Base-by-base conservation (phyloP, 2,113 vertebrate species). In the Pygoscelis antarcticus region DNA sequence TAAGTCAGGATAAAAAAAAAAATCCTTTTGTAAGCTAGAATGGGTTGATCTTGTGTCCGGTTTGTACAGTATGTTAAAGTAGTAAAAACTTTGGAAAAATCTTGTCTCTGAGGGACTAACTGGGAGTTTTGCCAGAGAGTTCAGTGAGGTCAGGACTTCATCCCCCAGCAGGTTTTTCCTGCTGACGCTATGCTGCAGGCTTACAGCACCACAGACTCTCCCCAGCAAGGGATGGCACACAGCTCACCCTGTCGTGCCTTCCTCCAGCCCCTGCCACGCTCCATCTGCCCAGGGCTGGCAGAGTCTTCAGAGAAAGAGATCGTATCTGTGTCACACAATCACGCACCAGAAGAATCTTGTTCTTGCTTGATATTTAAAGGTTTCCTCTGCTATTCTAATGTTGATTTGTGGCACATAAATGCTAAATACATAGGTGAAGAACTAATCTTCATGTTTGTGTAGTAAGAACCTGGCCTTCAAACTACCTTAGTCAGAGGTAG, bases 281-380 rank as follows among this genome's bases (percentile, higher is more conserved):
- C 96, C 95, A 69, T 91, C 94, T 96, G 94, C 46, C 66, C 49
- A 66, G 46, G 52, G 19, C 55, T 92, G 87, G 85, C 75, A 62
- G 21, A 15, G 3, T 17, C 61, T 69, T 49, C 4, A 1, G 23
- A 54, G 58, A 70, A 84, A 51, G 66, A 17, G 40, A 49, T 58
- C 25, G 0, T 36, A 5, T 72, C 40, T 85, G 74, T 42, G 49
- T 70, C 85, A 80, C 11, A 4, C 25, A 51, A 3, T 26, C n/a
- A 47, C 6, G 34, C 32, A 12, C 18, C 15, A 13, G 6, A 58
- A 92, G 10, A 70, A 32, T 74, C 78, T 58, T 83, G 6, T 54
- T 83, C 52, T 49, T 75, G 16, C 34, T 65, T 42, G 49, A 9
- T 70, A 65, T 78, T 80, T 80, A 32, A 85, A 64, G 7, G 38